phyloP scores from a whole-genome alignment of 1,140 invertebrate genomes.

The Atta colombica region DNA sequence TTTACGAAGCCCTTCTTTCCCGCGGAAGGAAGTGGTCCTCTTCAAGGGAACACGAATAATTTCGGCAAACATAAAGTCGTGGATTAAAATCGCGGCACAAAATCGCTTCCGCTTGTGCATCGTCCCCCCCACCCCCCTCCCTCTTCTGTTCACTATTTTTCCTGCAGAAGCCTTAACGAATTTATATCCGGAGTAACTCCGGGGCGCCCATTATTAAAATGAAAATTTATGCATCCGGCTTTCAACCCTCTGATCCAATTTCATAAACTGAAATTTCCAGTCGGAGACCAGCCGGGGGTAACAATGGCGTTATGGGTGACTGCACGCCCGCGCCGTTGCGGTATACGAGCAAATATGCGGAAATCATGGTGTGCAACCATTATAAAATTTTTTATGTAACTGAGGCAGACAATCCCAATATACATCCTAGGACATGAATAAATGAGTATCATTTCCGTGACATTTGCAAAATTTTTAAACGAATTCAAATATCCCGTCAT shows the following conservation, averaged over 20 bases:
- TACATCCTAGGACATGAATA: not conserved
- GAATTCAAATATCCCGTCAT: not conserved
- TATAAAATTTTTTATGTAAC: constrained; percentile 39
- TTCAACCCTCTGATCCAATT: constrained; percentile 61
- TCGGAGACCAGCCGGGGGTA: constrained; percentile 6
- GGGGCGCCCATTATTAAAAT: constrained; percentile 54
- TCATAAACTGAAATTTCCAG: constrained; percentile 61
- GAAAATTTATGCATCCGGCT: constrained; percentile 59
- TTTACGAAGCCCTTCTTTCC: constrained; percentile 50
- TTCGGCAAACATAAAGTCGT: constrained; percentile 36
- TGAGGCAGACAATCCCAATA: not conserved
- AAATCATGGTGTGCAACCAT: constrained; percentile 18
- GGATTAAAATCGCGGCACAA: constrained; percentile 34
- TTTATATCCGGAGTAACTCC: constrained; percentile 56
- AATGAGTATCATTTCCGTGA: not conserved
- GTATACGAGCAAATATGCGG: constrained; percentile 6
- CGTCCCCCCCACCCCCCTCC: no score
- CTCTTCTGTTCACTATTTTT: not conserved
- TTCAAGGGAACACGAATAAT: constrained; percentile 43
- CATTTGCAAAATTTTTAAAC: not conserved
- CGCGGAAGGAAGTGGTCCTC: constrained; percentile 14
- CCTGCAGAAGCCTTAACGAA: constrained; percentile 34
- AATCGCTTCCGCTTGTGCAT: constrained; percentile 29
- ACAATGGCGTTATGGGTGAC: constrained; percentile 56
- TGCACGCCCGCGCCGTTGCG: constrained; percentile 18